These are phyloP conservation scores for Brienomyrus longianalis DNA, from an alignment of 2,113 vertebrate species.

Conservation along the genomic window DNA sequence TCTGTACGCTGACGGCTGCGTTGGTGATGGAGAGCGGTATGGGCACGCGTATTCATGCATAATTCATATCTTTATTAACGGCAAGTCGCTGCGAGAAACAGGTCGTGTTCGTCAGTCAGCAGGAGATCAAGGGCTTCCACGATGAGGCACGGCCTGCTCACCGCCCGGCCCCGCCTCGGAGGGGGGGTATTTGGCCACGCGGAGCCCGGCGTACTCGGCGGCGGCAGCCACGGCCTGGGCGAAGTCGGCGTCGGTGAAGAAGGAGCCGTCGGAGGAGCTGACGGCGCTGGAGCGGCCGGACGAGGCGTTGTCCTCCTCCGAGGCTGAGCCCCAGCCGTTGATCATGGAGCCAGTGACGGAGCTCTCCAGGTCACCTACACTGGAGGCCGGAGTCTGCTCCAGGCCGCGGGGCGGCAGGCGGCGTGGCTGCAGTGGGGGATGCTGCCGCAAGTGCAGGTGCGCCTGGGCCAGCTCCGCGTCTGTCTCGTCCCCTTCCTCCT, in stretches of 20 bases:
- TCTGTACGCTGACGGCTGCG: not conserved
- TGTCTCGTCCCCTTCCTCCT: slow-evolving; percentile 69
- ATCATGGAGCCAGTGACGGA: slow-evolving; percentile 99
- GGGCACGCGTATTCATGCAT: not conserved
- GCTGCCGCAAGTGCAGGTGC: slow-evolving; percentile 69
- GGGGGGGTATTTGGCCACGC: slow-evolving; percentile 76
- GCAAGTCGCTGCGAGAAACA: not conserved
- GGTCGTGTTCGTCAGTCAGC: not conserved
- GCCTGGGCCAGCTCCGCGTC: slow-evolving; percentile 86
- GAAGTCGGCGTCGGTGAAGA: slow-evolving; percentile 96
- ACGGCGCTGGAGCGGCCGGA: slow-evolving; percentile 88
- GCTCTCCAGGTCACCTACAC: slow-evolving; percentile 92
- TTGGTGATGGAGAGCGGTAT: not conserved
- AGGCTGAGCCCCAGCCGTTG: slow-evolving; percentile 97
- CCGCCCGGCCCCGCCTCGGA: slow-evolving; percentile 47
- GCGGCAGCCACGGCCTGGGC: slow-evolving; percentile 93
- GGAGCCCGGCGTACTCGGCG: slow-evolving; percentile 86
- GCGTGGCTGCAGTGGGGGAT: slow-evolving; percentile 59
- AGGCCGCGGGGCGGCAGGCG: slow-evolving; percentile 82
- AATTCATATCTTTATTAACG: not conserved
- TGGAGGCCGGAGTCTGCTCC: slow-evolving; percentile 94
- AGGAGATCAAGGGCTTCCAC: not conserved
- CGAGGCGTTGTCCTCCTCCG: slow-evolving; percentile 93
- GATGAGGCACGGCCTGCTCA: not conserved
- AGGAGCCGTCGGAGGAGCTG: slow-evolving; percentile 94